phyloP scores from a whole-genome alignment of 2,888 invertebrate species.

The Antheraea yamamai region DNA sequence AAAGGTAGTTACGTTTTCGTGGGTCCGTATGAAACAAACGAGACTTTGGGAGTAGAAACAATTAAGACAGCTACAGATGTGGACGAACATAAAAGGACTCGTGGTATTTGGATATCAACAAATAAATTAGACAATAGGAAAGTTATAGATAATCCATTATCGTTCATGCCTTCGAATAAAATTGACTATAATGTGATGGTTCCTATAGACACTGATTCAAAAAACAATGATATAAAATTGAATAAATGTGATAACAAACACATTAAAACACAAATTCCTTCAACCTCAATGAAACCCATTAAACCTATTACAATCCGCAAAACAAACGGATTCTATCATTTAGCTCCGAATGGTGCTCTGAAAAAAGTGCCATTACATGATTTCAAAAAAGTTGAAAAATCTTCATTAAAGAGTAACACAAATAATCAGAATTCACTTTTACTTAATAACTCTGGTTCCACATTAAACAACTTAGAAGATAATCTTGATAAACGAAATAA shows the following conservation, averaged over 20 bases:
- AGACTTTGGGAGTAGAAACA: constrained; percentile 68
- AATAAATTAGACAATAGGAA: constrained; percentile 65
- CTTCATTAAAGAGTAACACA: neutral
- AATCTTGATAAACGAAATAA: neutral
- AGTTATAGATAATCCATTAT: constrained; percentile 67
- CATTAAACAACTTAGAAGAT: neutral
- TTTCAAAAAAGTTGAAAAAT: neutral
- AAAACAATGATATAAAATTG: neutral
- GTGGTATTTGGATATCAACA: constrained; percentile 70
- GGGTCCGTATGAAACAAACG: constrained; percentile 69
- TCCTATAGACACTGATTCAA: constrained; percentile 33
- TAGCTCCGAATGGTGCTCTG: constrained; percentile 45
- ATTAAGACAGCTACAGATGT: constrained; percentile 46
- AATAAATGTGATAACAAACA: neutral
- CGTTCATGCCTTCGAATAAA: constrained; percentile 50
- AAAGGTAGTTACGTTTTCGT: constrained; percentile 64
- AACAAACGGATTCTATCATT: constrained; percentile 59
- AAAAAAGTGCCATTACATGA: constrained; percentile 31
- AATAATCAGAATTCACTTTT: neutral
- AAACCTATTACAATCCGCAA: constrained; percentile 71
- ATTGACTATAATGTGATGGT: constrained; percentile 31
- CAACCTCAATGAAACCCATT: constrained; percentile 40
- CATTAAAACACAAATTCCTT: constrained; percentile 6
- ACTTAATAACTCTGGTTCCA: neutral
- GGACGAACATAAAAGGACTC: constrained; percentile 46